Percentiles rank a stretch among this genome's conserved stretches.
Conservation (phyloP, 2,888 invertebrate species). For the Saturnia japonica region DNA sequence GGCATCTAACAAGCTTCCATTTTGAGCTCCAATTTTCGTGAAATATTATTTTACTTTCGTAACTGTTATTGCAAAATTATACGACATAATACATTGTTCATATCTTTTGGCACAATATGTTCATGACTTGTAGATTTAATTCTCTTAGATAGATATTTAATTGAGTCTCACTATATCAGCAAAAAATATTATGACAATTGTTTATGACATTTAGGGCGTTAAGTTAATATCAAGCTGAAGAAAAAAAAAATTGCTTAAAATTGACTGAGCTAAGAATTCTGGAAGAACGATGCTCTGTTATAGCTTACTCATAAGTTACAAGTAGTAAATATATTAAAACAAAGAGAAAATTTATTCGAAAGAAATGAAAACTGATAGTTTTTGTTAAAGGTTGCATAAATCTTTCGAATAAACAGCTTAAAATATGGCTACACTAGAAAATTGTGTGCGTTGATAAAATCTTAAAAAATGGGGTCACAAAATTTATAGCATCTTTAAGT, state of each 20-base stretch:
- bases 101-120: constrained; percentile 3
- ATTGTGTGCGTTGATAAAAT: background rate
- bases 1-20: constrained; percentile 13
- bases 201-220: background rate
- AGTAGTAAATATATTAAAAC: too few relatives aligned
- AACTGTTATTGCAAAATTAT: constrained; percentile 14
- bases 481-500: too few relatives aligned
- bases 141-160: background rate
- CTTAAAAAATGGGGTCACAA: background rate
- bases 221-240: background rate
- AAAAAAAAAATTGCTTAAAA: background rate
- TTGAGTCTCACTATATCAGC: background rate
- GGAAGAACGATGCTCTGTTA: too few relatives aligned
- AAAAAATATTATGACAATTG: background rate
- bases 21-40: constrained; percentile 12
- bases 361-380: too few relatives aligned
- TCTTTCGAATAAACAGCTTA: background rate
- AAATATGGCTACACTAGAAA: background rate
- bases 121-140: background rate
- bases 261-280: too few relatives aligned
- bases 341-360: too few relatives aligned
- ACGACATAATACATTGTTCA: constrained; percentile 1
- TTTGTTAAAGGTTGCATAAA: too few relatives aligned
- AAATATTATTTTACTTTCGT: constrained; percentile 15
- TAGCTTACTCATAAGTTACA: too few relatives aligned